phyloP scores from a whole-genome alignment of 2,113 vertebrate genomes.

The Eira barbara region DNA sequence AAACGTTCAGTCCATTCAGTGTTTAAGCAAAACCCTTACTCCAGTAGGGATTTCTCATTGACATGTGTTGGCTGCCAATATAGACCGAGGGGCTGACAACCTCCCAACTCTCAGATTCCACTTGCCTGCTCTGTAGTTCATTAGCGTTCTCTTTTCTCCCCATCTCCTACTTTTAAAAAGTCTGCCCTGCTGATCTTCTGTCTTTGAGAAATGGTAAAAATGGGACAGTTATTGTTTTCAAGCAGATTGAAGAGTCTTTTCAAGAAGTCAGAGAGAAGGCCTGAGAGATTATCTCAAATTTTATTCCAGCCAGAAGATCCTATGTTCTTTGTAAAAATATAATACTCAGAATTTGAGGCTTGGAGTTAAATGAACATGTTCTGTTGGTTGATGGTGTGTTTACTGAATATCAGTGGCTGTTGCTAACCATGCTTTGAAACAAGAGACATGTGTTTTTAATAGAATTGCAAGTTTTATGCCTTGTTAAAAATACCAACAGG shows the following conservation, averaged over 20 bases:
- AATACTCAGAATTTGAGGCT: background rate
- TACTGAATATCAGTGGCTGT: constrained; percentile 53
- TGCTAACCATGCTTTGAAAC: constrained; percentile 71
- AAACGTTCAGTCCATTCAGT: background rate
- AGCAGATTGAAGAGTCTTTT: background rate
- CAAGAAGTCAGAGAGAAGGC: background rate
- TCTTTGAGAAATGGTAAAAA: background rate
- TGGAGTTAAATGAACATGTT: background rate
- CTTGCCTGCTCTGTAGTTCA: background rate
- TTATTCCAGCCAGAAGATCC: background rate
- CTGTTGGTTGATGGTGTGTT: constrained; percentile 51
- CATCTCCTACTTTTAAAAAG: background rate
- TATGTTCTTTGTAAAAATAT: constrained; percentile 33
- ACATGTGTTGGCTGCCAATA: accelerated
- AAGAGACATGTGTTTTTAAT: constrained; percentile 77
- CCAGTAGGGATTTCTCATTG: background rate
- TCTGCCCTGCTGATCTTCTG: background rate
- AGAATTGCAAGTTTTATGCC: constrained; percentile 69
- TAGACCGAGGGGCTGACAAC: background rate
- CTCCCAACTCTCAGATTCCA: background rate
- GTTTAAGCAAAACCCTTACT: background rate
- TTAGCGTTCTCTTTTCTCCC: background rate
- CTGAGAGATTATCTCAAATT: background rate
- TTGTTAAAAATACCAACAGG: constrained; percentile 70
- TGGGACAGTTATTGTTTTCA: background rate